Conservation (phyloP, 1,140 invertebrate species). For the Psix sp. region DNA sequence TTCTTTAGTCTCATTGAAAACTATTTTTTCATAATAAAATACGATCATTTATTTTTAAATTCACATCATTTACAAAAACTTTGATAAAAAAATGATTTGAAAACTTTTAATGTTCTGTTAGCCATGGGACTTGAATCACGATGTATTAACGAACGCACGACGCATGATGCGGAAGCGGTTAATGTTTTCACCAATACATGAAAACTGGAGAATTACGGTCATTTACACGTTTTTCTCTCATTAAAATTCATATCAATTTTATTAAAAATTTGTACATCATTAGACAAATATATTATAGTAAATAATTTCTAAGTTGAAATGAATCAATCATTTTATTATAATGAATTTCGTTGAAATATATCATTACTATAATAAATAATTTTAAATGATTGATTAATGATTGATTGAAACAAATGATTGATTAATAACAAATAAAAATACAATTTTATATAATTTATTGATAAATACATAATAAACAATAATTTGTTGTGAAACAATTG, state of each 20-base stretch:
- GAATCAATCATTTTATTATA: too few relatives aligned
- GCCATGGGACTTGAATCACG: constrained; percentile 16
- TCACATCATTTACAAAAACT: not conserved
- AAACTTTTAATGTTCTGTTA: not conserved
- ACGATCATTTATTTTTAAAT: not conserved
- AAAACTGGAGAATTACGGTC: constrained; percentile 11
- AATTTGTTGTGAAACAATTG: not conserved
- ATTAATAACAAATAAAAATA: too few relatives aligned
- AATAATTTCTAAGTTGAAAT: too few relatives aligned
- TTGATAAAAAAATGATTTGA: not conserved
- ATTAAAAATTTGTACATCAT: too few relatives aligned
- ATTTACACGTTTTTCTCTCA: not conserved
- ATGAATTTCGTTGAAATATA: too few relatives aligned
- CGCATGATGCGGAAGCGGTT: constrained; percentile 27
- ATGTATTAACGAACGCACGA: constrained; percentile 5
- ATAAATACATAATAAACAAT: too few relatives aligned
- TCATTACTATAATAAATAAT: too few relatives aligned
- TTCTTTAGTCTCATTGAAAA: not conserved
- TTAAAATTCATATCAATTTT: constrained; percentile 20
- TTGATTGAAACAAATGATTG: too few relatives aligned
- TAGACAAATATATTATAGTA: too few relatives aligned
- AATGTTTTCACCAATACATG: constrained; percentile 14
- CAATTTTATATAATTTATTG: too few relatives aligned
- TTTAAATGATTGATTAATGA: too few relatives aligned
- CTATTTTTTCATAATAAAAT: not conserved